These are phyloP conservation scores for Agapetus fuscipes DNA, from an alignment of 2,888 invertebrate genomes.

Conservation along the genomic window DNA sequence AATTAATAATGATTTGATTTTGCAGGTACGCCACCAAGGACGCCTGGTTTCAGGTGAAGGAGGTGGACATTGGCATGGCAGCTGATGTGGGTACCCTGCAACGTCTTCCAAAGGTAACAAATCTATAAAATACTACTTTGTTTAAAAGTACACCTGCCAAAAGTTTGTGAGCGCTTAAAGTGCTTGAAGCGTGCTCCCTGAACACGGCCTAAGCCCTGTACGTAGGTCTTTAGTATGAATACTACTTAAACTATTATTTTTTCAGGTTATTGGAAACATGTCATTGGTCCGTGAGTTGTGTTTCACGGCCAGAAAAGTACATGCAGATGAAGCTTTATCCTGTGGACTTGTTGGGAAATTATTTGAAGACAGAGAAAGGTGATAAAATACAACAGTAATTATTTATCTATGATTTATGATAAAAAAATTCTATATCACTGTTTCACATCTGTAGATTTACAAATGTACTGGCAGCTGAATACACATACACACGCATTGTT, in stretches of 20 bases:
- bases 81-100: constrained; percentile 95
- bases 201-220: no score
- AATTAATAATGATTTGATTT: no score
- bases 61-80: constrained; percentile 78
- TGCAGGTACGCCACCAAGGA: constrained; percentile 76
- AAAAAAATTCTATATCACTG: no score
- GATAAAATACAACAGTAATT: no score
- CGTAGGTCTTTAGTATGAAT: no score
- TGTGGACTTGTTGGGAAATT: constrained; percentile 78
- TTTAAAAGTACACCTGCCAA: neutral
- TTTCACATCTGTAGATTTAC: no score
- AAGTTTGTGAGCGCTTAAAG: neutral
- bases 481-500: no score
- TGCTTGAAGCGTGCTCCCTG: no score
- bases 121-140: no score
- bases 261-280: constrained; percentile 67
- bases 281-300: constrained; percentile 83
- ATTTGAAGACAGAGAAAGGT: constrained; percentile 60
- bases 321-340: constrained; percentile 67
- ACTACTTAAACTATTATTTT: no score
- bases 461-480: no score
- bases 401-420: no score
- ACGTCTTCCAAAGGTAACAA: constrained; percentile 70
- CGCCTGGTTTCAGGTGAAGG: constrained; percentile 88
- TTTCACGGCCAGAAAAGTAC: constrained; percentile 75